phyloP scores from a whole-genome alignment of 1,140 invertebrate genomes.

The Chironomus striatipennis region DNA sequence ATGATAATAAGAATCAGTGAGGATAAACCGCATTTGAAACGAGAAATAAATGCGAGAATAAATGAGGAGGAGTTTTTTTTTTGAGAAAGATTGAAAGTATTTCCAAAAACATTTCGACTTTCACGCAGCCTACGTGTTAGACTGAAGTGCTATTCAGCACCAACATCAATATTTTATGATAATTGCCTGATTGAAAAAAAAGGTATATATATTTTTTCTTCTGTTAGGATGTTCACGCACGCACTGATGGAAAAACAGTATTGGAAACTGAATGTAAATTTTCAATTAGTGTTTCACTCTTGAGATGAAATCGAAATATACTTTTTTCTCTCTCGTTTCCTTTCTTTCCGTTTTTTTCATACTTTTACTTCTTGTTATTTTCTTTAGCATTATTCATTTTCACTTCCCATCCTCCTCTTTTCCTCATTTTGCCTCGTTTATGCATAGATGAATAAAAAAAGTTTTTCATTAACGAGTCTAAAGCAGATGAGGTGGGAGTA shows the following conservation, averaged over 20 bases:
- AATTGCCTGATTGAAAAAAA: slow-evolving; percentile 19
- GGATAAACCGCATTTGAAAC: not conserved
- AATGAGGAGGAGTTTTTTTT: not conserved
- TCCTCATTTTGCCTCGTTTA: not conserved
- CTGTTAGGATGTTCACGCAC: not conserved
- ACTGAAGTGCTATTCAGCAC: not conserved
- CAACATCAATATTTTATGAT: slow-evolving; percentile 22
- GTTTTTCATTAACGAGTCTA: slow-evolving; percentile 8
- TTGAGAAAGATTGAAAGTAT: not conserved
- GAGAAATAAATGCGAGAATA: not conserved
- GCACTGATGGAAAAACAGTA: not conserved
- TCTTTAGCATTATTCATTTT: not conserved
- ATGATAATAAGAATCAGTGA: not conserved
- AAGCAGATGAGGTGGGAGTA: too few species aligned
- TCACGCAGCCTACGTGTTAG: not conserved
- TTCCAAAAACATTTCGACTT: not conserved
- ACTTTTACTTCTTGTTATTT: too few species aligned
- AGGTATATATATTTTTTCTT: not conserved
- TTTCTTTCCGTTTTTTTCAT: too few species aligned
- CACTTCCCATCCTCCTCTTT: not conserved
- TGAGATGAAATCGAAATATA: not conserved
- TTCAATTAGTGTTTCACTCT: slow-evolving; percentile 19
- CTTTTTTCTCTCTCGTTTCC: not conserved
- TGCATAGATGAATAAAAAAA: not conserved
- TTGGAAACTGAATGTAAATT: not conserved